These are phyloP conservation scores for Chrysocyon brachyurus DNA, from an alignment of 2,797 vertebrate species.

Conservation along the genomic window DNA sequence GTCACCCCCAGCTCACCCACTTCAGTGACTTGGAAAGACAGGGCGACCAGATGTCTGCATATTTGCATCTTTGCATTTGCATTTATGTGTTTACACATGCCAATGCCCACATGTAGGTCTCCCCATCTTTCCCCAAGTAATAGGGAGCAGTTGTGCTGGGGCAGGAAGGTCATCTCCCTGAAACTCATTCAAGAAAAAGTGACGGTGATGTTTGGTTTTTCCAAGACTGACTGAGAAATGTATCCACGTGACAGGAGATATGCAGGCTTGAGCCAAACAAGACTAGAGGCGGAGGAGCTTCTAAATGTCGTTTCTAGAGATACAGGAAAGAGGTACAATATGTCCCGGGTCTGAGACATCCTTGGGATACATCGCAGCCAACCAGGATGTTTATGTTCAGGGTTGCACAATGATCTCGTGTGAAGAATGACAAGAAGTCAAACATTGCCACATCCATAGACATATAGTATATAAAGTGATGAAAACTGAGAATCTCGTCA, in stretches of 20 bases:
- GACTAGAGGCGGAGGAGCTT: accelerated
- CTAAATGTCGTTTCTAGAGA: neutral
- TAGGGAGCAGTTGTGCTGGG: neutral
- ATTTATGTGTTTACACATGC: no score
- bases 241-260: no score
- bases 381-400: neutral
- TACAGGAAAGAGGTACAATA: no score
- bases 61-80: accelerated
- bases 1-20: no score
- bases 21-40: no score
- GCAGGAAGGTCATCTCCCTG: neutral
- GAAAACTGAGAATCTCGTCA: neutral
- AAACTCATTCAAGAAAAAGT: no score
- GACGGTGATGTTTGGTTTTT: no score
- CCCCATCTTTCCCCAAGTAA: neutral
- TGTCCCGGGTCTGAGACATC: neutral
- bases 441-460: neutral
- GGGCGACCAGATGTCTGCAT: neutral
- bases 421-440: neutral
- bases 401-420: neutral
- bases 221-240: neutral
- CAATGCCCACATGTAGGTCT: neutral
- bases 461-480: neutral
- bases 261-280: neutral
- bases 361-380: neutral